phyloP scores from a whole-genome alignment of 2,113 vertebrate genomes.

The Ictalurus punctatus region DNA sequence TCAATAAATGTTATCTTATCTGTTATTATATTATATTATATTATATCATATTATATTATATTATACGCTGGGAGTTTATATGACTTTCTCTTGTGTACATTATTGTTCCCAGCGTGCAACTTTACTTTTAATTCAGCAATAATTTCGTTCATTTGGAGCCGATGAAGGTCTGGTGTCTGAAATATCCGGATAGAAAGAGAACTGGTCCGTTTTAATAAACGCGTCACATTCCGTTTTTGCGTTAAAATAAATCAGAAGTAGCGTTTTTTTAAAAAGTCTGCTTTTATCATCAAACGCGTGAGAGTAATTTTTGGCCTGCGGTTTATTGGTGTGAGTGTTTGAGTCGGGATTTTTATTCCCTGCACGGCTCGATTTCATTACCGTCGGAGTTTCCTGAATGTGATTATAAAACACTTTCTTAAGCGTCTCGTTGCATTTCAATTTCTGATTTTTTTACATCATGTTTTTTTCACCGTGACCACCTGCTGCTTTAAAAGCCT shows the following conservation, averaged over 20 bases:
- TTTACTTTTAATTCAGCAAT: background rate
- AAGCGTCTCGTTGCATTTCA: background rate
- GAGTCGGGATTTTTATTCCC: background rate
- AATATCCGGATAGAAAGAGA: background rate
- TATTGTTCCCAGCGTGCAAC: background rate
- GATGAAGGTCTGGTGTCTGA: no score
- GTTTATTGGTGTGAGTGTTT: background rate
- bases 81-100: background rate
- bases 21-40: no score
- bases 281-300: background rate
- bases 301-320: background rate
- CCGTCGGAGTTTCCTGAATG: background rate
- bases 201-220: background rate
- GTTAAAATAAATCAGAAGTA: background rate
- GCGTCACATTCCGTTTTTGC: background rate
- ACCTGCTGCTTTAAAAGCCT: constrained; percentile 6
- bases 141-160: background rate
- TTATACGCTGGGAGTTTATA: background rate
- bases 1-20: background rate
- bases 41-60: no score
- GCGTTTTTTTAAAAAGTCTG: background rate
- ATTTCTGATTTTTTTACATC: background rate
- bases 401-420: background rate
- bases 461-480: background rate
- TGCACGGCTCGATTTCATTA: background rate